phyloP scores from a whole-genome alignment of 2,113 vertebrate genomes.

The Lutjanus erythropterus region DNA sequence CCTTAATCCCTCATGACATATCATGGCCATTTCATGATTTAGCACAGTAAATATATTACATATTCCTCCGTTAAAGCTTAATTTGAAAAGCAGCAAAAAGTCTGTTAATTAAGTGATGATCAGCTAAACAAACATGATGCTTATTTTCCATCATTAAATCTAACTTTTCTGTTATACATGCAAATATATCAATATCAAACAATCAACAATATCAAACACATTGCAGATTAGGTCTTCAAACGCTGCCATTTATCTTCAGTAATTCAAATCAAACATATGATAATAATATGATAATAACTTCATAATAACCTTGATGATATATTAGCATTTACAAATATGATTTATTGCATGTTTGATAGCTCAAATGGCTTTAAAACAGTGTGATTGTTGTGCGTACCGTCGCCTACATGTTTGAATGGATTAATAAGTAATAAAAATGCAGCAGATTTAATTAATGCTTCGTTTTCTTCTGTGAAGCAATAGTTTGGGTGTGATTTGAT shows the following conservation, averaged over 20 bases:
- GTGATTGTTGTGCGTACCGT: not conserved
- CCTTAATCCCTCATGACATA: too few species aligned
- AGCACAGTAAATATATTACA: too few species aligned
- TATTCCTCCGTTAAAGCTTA: not conserved
- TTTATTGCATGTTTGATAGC: not conserved
- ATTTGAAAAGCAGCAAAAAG: not conserved
- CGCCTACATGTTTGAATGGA: slow-evolving; percentile 13
- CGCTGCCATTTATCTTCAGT: not conserved
- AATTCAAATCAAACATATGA: slow-evolving; percentile 12
- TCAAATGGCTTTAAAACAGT: not conserved
- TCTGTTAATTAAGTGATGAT: slow-evolving; percentile 3
- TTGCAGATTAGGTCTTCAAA: not conserved
- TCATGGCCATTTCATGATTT: too few species aligned
- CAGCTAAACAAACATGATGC: not conserved
- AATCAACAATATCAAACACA: not conserved
- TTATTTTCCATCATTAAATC: slow-evolving; percentile 17
- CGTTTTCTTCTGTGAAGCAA: slow-evolving; percentile 45
- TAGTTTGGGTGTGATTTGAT: slow-evolving; percentile 39
- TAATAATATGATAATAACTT: not conserved
- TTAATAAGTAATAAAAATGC: slow-evolving; percentile 45
- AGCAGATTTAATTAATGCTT: slow-evolving; percentile 51
- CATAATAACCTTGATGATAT: slow-evolving; percentile 11
- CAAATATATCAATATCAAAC: not conserved
- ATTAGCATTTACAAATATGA: not conserved
- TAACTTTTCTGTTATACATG: not conserved